These are phyloP conservation scores for Heterochromis multidens DNA, from an alignment of 2,113 vertebrate species.

Conservation along the genomic window DNA sequence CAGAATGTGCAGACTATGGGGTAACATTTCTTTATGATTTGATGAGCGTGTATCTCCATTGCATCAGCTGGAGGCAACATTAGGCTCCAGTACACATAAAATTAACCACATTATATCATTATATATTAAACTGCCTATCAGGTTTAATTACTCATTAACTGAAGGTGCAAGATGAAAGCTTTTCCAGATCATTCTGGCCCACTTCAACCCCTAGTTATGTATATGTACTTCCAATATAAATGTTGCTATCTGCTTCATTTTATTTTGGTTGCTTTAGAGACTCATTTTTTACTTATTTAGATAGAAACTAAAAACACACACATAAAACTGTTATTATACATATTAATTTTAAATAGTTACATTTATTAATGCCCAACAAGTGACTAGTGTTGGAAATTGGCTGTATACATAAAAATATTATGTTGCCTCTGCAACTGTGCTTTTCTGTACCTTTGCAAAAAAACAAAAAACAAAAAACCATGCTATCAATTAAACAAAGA, in stretches of 20 bases:
- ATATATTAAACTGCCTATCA: too few species aligned
- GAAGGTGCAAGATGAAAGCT: too few species aligned
- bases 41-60: fast-evolving
- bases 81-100: background rate
- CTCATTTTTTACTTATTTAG: background rate
- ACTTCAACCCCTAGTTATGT: too few species aligned
- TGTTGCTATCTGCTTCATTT: background rate
- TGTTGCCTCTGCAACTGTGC: background rate
- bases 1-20: background rate
- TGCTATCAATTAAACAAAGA: too few species aligned
- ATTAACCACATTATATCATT: too few species aligned
- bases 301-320: background rate
- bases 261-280: background rate
- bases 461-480: background rate
- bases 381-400: background rate
- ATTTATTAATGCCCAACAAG: background rate
- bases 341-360: background rate
- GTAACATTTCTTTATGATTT: background rate
- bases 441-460: background rate
- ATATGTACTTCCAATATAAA: too few species aligned
- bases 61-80: background rate
- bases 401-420: background rate
- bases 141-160: too few species aligned
- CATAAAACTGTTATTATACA: background rate
- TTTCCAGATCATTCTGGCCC: too few species aligned